These are phyloP conservation scores for Acrobasis repandana DNA, from an alignment of 2,888 invertebrate species.

Conservation along the genomic window DNA sequence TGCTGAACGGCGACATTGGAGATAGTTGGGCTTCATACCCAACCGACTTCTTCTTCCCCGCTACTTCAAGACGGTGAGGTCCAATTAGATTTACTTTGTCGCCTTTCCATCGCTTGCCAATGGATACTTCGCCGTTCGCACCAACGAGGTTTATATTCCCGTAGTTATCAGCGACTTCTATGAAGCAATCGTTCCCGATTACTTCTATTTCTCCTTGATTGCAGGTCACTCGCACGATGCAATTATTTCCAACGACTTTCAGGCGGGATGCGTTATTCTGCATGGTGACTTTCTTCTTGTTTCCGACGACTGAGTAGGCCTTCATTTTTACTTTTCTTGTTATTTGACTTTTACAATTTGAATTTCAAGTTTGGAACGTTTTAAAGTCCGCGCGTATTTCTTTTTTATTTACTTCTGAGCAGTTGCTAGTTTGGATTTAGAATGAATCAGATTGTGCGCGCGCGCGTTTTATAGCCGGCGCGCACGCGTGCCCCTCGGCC, in stretches of 20 bases:
- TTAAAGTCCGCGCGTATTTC: slow-evolving; percentile 8
- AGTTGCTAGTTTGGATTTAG: slow-evolving; percentile 13
- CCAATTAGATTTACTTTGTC: slow-evolving; percentile 68
- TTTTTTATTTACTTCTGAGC: slow-evolving; percentile 16
- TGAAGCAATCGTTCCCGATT: slow-evolving; percentile 70
- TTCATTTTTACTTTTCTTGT: slow-evolving; percentile 58
- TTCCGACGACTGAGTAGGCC: slow-evolving; percentile 71
- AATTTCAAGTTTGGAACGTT: slow-evolving; percentile 22
- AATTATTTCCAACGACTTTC: slow-evolving; percentile 72
- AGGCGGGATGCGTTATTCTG: slow-evolving; percentile 63
- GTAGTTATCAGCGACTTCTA: slow-evolving; percentile 66
- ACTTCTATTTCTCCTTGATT: slow-evolving; percentile 76
- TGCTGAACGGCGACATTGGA: slow-evolving; percentile 75
- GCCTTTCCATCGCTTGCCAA: slow-evolving; percentile 60
- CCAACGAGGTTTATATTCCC: slow-evolving; percentile 71
- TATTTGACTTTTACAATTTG: slow-evolving; percentile 20
- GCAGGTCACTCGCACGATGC: slow-evolving; percentile 60
- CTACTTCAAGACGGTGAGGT: slow-evolving; percentile 62
- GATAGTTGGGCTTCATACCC: slow-evolving; percentile 70
- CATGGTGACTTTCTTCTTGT: slow-evolving; percentile 79
- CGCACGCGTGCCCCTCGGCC: slow-evolving; percentile 24
- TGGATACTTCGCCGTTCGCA: slow-evolving; percentile 60
- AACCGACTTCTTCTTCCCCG: slow-evolving; percentile 63
- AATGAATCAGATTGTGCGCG: slow-evolving; percentile 27
- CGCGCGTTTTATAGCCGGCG: slow-evolving; percentile 19